Conservation (phyloP, 1,140 invertebrate species). For the Stenopsyche tienmushanensis region DNA sequence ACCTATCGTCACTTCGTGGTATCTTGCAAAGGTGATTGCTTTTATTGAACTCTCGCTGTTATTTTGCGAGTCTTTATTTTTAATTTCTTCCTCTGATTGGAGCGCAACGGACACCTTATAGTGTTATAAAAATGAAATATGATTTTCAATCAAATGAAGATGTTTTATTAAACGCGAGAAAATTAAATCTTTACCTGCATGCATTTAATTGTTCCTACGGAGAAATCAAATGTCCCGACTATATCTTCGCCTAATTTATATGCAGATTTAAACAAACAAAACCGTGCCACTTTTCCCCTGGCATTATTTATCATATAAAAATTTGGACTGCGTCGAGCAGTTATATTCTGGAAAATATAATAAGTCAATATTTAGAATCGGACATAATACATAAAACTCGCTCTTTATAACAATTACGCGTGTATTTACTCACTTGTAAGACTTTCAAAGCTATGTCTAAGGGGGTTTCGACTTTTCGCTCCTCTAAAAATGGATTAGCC, state of each 20-base stretch:
- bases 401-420: not conserved
- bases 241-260: conserved; percentile 97
- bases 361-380: too few relatives aligned
- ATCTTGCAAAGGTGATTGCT: conserved; percentile 72
- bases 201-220: conserved; percentile 86
- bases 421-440: conserved; percentile 73
- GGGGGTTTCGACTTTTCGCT: conserved; percentile 77
- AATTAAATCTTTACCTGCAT: conserved; percentile 78
- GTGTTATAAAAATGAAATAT: not conserved
- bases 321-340: conserved; percentile 81
- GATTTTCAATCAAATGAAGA: too few relatives aligned
- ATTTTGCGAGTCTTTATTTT: conserved; percentile 53
- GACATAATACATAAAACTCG: not conserved
- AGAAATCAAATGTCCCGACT: conserved; percentile 94
- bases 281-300: conserved; percentile 87
- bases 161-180: too few relatives aligned
- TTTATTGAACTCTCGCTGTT: conserved; percentile 45
- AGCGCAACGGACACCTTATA: conserved; percentile 71
- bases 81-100: conserved; percentile 85
- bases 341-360: conserved; percentile 68
- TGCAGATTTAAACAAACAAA: conserved; percentile 91
- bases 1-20: conserved; percentile 90
- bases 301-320: conserved; percentile 94
- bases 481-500: conserved; percentile 89
- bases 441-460: conserved; percentile 84